Evolutionary conservation across 2,888 invertebrate genomes (phyloP).

Genomic region (Pachycephus smyrnensis): DNA sequence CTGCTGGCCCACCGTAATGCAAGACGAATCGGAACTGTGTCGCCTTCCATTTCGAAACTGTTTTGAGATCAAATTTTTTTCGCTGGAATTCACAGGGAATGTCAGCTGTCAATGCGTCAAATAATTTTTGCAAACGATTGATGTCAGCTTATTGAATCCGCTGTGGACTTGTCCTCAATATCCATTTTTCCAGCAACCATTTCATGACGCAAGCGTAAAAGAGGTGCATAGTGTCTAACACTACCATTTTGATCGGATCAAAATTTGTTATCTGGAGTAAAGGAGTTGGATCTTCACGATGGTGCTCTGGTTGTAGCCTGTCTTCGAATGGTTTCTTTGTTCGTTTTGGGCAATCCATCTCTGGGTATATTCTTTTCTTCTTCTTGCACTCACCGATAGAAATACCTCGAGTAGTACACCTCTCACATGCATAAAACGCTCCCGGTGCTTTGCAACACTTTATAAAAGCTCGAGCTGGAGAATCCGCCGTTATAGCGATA

Average conservation of each 20-base stretch:
- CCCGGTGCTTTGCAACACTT: slow-evolving; percentile 27
- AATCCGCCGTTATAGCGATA: slow-evolving; percentile 19
- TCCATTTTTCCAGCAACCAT: slow-evolving; percentile 19
- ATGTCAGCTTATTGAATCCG: slow-evolving; percentile 5
- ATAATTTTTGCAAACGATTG: too few species aligned
- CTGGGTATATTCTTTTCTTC: slow-evolving; percentile 23
- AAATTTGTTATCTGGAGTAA: slow-evolving; percentile 22
- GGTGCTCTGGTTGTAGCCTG: slow-evolving; percentile 23
- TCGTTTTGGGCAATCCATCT: slow-evolving; percentile 12
- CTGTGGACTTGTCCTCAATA: not conserved
- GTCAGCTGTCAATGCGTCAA: slow-evolving; percentile 1
- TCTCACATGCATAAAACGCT: slow-evolving; percentile 27
- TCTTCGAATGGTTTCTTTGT: slow-evolving; percentile 22
- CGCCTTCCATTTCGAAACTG: slow-evolving; percentile 35
- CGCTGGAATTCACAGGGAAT: slow-evolving; percentile 35
- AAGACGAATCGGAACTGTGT: slow-evolving; percentile 36
- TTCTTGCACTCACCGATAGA: slow-evolving; percentile 9
- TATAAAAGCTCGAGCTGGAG: slow-evolving; percentile 28
- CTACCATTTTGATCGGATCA: slow-evolving; percentile 27
- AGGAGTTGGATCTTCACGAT: slow-evolving; percentile 3
- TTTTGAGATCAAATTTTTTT: slow-evolving; percentile 27
- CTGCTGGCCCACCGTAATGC: slow-evolving; percentile 23
- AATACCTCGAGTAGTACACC: slow-evolving; percentile 21
- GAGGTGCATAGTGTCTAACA: slow-evolving; percentile 39
- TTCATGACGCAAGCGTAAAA: slow-evolving; percentile 25